Evolutionary conservation across 2,888 invertebrate genomes (phyloP).

Genomic region (Drosophila mulleri): DNA sequence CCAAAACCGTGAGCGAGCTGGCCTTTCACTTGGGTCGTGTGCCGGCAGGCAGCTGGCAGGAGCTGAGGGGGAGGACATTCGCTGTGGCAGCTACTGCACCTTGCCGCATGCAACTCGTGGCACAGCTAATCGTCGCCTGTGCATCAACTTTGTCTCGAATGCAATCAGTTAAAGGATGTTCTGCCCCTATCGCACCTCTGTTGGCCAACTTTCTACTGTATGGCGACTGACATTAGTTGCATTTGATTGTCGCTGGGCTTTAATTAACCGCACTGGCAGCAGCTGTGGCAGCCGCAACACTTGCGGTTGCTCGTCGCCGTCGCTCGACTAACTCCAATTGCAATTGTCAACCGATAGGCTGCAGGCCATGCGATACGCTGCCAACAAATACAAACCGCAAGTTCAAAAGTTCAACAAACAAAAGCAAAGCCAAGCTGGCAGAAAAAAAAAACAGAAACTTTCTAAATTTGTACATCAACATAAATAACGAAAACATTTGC

Average conservation of each 20-base stretch:
- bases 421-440: constrained; percentile 14
- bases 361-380: constrained; percentile 37
- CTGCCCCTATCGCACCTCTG: constrained; percentile 9
- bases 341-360: constrained; percentile 67
- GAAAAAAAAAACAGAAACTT: constrained; percentile 46
- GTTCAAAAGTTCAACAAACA: constrained; percentile 68
- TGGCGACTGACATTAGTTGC: constrained; percentile 50
- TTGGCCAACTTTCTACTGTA: constrained; percentile 60
- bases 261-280: constrained; percentile 59
- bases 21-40: constrained; percentile 70
- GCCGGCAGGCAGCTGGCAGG: background rate
- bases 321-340: constrained; percentile 51
- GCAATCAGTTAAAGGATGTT: constrained; percentile 17
- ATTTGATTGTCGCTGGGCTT: constrained; percentile 50
- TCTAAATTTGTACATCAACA: constrained; percentile 71
- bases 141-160: constrained; percentile 32
- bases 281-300: constrained; percentile 42
- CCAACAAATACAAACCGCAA: constrained; percentile 37
- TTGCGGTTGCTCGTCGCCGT: constrained; percentile 57
- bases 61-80: constrained; percentile 3
- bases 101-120: constrained; percentile 50
- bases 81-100: constrained; percentile 37
- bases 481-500: constrained; percentile 63
- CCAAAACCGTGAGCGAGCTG: constrained; percentile 71
- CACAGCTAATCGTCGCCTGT: constrained; percentile 53